Base-by-base conservation (phyloP, 2,888 invertebrate species). In the Tetragonisca angustula region DNA sequence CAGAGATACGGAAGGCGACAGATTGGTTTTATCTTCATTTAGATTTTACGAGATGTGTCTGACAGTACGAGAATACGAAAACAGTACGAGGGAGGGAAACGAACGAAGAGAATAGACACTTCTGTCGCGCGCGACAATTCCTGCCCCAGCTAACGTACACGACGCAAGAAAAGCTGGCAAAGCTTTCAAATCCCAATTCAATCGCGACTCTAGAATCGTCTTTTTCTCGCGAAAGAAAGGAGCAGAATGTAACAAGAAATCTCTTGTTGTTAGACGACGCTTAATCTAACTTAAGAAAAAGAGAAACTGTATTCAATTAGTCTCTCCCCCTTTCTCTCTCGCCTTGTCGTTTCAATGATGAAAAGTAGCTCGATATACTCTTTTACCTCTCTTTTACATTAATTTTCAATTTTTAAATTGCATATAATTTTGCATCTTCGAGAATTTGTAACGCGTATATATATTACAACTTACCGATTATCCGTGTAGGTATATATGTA, bases 281-380 rank as follows among this genome's bases (percentile, higher is more conserved):
- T 1, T 27, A 27, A 27, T 27, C 27, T 27, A 27, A 54, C 52
- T 70, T 64, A 32, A 49, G n/a, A 43, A 43, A 59, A 59, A 72
- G 62, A 76, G 68, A 52, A 75, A 68, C 69, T 52, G 61, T 15
- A 52, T 77, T 56, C 67, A 50, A 78, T 73, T 74, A 76, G 62
- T 81, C 50, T 3, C 13, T 15, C 13, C n/a, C 11, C 11, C 11
- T 54, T 4, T n/a, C 15, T 56, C 5, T n/a, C 2, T 59, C 17
- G 68, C 17, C 71, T 72, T 61, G 24, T 80, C 61, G 74, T 69
- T 70, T 76, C 62, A 59, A 64, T 71, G 49, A 65, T 49, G 68
- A 76, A 61, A 76, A 72, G 67, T 70, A 59, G 71, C 15, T 61
- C 72, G 67, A 43, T 43, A 43, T 43, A 9, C 43, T 43, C 43